A percentile compares a stretch with the other conserved stretches of the same genome.
Evolutionary conservation across 2,113 vertebrate species (phyloP).

Genomic region (Hoplias malabaricus): DNA sequence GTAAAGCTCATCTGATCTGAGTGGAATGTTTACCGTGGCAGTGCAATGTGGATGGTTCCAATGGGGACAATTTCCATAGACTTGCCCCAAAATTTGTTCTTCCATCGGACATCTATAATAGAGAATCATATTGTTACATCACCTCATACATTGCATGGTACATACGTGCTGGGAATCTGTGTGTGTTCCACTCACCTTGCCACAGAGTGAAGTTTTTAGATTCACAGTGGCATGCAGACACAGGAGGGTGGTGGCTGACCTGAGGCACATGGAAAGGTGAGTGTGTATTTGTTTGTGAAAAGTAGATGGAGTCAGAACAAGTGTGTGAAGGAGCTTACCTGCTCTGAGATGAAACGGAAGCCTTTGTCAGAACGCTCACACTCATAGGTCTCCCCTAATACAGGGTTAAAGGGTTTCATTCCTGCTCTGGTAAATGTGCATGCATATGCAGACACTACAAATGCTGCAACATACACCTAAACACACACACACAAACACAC

Average conservation of each 20-base stretch:
- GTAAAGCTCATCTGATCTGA: too few relatives aligned
- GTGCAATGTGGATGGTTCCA: constrained; percentile 86
- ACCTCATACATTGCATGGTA: not conserved
- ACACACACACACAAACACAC: constrained; percentile 37
- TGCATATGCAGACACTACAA: constrained; percentile 89
- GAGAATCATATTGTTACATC: not conserved
- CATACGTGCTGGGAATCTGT: not conserved
- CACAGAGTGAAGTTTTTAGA: constrained; percentile 92
- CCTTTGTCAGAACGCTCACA: constrained; percentile 88
- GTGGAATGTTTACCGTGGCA: constrained; percentile 81
- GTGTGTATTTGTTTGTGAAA: not conserved
- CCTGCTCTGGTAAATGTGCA: constrained; percentile 92
- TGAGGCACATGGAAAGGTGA: constrained; percentile 50
- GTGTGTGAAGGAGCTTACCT: constrained; percentile 70
- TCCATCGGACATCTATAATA: constrained; percentile 92
- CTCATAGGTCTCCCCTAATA: constrained; percentile 95
- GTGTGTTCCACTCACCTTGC: constrained; percentile 82
- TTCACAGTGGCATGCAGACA: constrained; percentile 94
- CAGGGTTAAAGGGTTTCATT: constrained; percentile 95
- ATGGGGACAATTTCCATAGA: constrained; percentile 98
- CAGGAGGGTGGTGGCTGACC: constrained; percentile 97
- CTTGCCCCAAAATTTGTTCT: constrained; percentile 99
- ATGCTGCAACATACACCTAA: constrained; percentile 92
- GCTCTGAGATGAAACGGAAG: constrained; percentile 90
- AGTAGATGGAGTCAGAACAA: not conserved